These are phyloP conservation scores for Anabacerthia variegaticeps DNA, from an alignment of 2,797 vertebrate genomes.

Conservation along the genomic window DNA sequence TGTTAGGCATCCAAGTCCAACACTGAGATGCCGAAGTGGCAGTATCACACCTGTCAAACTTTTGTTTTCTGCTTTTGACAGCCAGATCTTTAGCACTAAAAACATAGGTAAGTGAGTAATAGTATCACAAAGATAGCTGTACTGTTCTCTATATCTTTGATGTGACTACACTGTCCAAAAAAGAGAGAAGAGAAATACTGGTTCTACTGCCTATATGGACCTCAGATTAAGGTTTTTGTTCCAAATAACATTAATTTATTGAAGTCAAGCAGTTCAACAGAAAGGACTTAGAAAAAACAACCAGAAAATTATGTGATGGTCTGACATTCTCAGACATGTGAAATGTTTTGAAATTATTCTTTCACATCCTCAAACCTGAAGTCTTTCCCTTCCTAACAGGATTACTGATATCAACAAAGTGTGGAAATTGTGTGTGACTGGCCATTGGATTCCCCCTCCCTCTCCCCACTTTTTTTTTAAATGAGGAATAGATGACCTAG, in stretches of 20 bases:
- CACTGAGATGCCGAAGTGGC: neutral
- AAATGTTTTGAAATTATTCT: neutral
- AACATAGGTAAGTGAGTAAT: neutral
- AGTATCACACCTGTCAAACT: neutral
- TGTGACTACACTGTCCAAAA: neutral
- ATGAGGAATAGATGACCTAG: neutral
- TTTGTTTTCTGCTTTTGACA: constrained; percentile 21
- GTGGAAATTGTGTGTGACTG: neutral
- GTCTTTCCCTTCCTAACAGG: neutral
- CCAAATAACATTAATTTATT: neutral
- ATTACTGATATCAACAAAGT: neutral
- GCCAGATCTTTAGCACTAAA: neutral
- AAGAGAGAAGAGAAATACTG: neutral
- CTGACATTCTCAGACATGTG: neutral
- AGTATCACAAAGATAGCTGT: neutral
- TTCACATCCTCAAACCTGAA: neutral
- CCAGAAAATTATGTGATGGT: neutral
- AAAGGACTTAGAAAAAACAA: neutral
- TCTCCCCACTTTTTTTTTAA: neutral
- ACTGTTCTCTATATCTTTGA: neutral
- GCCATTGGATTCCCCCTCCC: neutral
- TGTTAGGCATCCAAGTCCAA: neutral
- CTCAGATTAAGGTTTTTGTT: neutral
- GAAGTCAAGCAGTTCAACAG: neutral
- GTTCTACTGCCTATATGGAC: neutral